phyloP scores from a whole-genome alignment of 2,113 vertebrate genomes.

The Vicugna pacos region DNA sequence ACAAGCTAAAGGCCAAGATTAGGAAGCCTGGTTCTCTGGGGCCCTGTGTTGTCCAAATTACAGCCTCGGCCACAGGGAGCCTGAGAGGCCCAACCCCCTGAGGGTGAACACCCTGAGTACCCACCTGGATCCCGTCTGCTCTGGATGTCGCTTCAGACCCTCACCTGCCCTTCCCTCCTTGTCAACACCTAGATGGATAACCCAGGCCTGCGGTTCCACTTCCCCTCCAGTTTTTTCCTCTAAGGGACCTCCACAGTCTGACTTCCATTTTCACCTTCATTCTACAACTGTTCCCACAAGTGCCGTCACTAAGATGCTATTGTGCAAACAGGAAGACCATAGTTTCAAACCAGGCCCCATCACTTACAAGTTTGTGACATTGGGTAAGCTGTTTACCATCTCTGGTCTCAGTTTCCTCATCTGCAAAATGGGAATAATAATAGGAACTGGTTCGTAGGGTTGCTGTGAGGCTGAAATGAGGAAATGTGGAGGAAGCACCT shows the following conservation, averaged over 20 bases:
- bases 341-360: not conserved
- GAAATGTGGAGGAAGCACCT: not conserved
- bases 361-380: not conserved
- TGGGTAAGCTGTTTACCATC: not conserved
- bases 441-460: not conserved
- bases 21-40: not conserved
- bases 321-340: not conserved
- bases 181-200: not conserved
- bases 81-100: not conserved
- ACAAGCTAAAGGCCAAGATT: not conserved
- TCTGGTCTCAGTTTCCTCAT: constrained; percentile 22
- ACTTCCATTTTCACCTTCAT: constrained; percentile 14
- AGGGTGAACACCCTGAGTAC: not conserved
- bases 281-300: not conserved
- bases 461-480: not conserved
- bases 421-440: not conserved
- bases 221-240: not conserved
- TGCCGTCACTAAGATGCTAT: not conserved
- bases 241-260: not conserved
- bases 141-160: not conserved
- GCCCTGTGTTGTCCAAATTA: not conserved
- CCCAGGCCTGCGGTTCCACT: too few species aligned
- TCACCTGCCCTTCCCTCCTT: not conserved
- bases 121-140: not conserved
- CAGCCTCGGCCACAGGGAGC: not conserved